Conservation (phyloP, 2,797 vertebrate species). For the Acanthornis magna region DNA sequence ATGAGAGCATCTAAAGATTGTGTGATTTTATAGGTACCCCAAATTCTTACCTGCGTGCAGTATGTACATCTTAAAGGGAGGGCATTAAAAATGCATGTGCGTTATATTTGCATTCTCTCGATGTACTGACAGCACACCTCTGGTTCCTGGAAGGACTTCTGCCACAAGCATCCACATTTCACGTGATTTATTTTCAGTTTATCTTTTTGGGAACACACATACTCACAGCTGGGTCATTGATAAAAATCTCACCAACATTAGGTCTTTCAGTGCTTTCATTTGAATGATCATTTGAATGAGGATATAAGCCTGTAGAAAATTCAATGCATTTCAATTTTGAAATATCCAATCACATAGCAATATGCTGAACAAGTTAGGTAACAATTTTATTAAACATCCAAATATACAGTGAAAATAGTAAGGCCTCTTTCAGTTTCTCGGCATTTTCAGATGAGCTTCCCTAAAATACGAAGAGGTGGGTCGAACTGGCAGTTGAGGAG, state of each 20-base stretch:
- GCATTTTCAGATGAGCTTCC: background rate
- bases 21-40: background rate
- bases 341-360: background rate
- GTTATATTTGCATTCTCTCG: background rate
- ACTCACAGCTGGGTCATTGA: background rate
- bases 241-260: background rate
- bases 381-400: background rate
- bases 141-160: background rate
- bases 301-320: background rate
- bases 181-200: background rate
- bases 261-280: background rate
- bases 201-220: background rate
- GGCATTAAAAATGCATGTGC: background rate
- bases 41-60: background rate
- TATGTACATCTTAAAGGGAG: background rate
- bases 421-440: conserved; percentile 4
- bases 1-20: background rate
- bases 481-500: background rate
- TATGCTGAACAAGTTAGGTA: background rate
- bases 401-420: conserved; percentile 13
- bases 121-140: background rate
- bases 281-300: background rate
- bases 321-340: background rate
- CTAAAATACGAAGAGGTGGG: conserved; percentile 5
- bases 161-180: background rate